A percentile compares a stretch with the other conserved stretches of the same genome.
Evolutionary conservation across 2,888 invertebrate species (phyloP).

Genomic region (Netelia inedita): DNA sequence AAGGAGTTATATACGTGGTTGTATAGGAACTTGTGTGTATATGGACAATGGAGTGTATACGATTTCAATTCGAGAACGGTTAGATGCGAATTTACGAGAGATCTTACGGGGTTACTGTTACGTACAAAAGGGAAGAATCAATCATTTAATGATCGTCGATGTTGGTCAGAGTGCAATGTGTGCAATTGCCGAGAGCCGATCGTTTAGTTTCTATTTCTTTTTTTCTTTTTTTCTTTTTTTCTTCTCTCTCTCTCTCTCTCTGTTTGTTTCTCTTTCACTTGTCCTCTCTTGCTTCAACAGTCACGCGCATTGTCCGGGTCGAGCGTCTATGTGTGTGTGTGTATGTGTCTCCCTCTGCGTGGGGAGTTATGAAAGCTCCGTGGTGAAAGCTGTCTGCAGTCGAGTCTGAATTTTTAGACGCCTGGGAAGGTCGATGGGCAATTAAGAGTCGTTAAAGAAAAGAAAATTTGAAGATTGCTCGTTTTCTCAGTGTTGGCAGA

Average conservation of each 20-base stretch:
- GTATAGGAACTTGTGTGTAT: too few species aligned
- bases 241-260: background rate
- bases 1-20: too few species aligned
- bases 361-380: conserved; percentile 36
- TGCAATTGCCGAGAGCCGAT: conserved; percentile 14
- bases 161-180: conserved; percentile 4
- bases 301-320: too few species aligned
- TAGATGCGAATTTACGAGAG: too few species aligned
- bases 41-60: too few species aligned
- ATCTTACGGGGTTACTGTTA: background rate
- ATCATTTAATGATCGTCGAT: conserved; percentile 1
- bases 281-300: too few species aligned
- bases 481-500: background rate
- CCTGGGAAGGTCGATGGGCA: background rate
- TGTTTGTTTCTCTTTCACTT: background rate
- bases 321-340: too few species aligned
- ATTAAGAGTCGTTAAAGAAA: background rate
- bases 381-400: conserved; percentile 28
- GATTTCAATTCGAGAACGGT: too few species aligned
- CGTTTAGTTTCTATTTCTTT: background rate
- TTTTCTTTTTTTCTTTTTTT: background rate
- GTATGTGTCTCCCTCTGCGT: background rate
- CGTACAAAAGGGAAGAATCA: background rate
- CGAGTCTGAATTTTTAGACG: conserved; percentile 3
- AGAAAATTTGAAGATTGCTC: background rate